Evolutionary conservation across 2,797 vertebrate species (phyloP).

Genomic region (Gambelia wislizenii): DNA sequence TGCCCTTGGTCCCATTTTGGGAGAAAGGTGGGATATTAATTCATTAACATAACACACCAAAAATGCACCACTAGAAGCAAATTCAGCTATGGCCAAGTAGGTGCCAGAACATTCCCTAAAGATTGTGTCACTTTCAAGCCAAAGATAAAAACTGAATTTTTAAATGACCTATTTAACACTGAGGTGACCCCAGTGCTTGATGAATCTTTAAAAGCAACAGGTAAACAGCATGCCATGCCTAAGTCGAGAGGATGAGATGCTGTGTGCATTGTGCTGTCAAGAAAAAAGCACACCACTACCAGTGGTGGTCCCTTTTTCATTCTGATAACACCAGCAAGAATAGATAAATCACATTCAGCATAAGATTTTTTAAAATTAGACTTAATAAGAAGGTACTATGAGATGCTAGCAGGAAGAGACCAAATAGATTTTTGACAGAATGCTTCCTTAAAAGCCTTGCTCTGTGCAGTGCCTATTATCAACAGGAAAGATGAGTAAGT

Average conservation of each 20-base stretch:
- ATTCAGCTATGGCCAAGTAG: conserved; percentile 41
- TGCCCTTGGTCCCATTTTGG: neutral
- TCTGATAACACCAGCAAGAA: conserved; percentile 62
- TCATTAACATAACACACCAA: neutral
- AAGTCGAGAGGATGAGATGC: conserved; percentile 61
- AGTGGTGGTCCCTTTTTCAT: conserved; percentile 56
- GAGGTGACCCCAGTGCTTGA: conserved; percentile 57
- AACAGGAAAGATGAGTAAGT: conserved; percentile 71
- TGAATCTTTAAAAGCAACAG: conserved; percentile 69
- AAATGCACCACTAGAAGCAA: conserved; percentile 47
- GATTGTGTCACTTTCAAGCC: conserved; percentile 57
- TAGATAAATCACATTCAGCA: conserved; percentile 60
- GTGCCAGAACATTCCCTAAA: conserved; percentile 52
- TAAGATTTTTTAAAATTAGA: conserved; percentile 45
- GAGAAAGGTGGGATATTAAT: no score
- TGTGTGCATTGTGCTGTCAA: conserved; percentile 63
- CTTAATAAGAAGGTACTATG: conserved; percentile 66
- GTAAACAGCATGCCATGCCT: conserved; percentile 66
- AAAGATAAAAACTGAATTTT: conserved; percentile 64
- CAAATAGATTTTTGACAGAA: conserved; percentile 71
- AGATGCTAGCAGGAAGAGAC: conserved; percentile 65
- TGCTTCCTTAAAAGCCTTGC: conserved; percentile 56
- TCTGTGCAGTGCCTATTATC: conserved; percentile 62
- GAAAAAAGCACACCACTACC: conserved; percentile 61
- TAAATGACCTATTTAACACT: conserved; percentile 46